Evolutionary conservation across 2,888 invertebrate genomes (phyloP).

Genomic region (Lasioglossum morio): DNA sequence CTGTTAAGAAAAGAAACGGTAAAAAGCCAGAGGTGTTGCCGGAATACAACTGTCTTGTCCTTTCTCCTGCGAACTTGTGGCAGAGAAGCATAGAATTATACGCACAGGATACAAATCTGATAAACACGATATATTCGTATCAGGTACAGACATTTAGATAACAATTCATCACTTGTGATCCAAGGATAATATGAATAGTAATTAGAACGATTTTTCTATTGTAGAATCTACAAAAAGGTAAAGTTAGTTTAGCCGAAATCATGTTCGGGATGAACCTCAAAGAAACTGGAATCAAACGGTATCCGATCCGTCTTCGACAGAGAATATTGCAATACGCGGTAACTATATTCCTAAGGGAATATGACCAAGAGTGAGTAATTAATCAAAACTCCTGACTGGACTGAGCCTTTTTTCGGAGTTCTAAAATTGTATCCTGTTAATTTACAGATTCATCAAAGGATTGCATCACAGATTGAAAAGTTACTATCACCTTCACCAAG

Average conservation of each 20-base stretch:
- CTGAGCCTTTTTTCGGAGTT: not conserved
- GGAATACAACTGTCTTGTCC: conserved; percentile 95
- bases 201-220: conserved; percentile 29
- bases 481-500: conserved; percentile 91
- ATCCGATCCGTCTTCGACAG: conserved; percentile 93
- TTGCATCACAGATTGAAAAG: conserved; percentile 89
- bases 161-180: not conserved
- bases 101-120: conserved; percentile 91
- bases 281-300: conserved; percentile 95
- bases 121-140: conserved; percentile 93
- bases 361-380: conserved; percentile 90
- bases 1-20: conserved; percentile 88
- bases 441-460: conserved; percentile 90
- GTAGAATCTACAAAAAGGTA: conserved; percentile 93
- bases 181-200: conserved; percentile 1
- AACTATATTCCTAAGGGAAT: conserved; percentile 93
- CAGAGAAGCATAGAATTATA: conserved; percentile 92
- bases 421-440: not conserved
- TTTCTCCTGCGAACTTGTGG: conserved; percentile 98
- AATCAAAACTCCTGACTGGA: not conserved
- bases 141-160: conserved; percentile 87
- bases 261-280: conserved; percentile 96
- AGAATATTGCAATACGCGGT: conserved; percentile 95
- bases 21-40: conserved; percentile 90
- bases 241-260: conserved; percentile 94